Evolutionary conservation across 2,797 vertebrate genomes (phyloP), one percentile per base, ranked within the genome.

Genomic region (Phoebastria nigripes): DNA sequence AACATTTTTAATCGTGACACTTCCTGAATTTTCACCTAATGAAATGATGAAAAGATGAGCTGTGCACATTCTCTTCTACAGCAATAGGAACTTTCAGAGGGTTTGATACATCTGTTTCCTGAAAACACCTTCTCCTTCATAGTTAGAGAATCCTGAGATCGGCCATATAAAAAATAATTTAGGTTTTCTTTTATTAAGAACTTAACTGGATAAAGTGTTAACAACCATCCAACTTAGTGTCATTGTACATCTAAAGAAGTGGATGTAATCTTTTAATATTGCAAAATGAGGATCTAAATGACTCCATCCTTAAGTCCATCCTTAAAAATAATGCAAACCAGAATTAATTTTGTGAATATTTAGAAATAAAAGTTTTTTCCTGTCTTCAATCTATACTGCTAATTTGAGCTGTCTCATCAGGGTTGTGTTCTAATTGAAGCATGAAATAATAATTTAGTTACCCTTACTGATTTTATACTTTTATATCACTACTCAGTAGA

Each of bases 361-460:
- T 87, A 35, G 20, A 62, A 84, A 62, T 51, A 59, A 82, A 2
- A 44, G 3, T 3, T n/a, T 87, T 73, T 52, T 16, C 20, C 63
- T 80, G 9, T 55, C 87, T 93, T 94, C 72, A 88, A 24, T 54
- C 49, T 67, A 1, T 58, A 21, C 31, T 58, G n/a, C 81, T 92
- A 79, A 35, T 81, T 82, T 90, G 63, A 94, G 78, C 28, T 65
- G 6, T 81, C 37, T 91, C 26, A 7, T 87, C 49, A 52, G 73
- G 52, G 42, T 56, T 71, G 6, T 51, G 12, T 87, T 93, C 66
- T 92, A 88, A 83, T 19, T 70, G 33, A 88, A 90, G 70, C 31
- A 46, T 71, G n/a, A 97, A 84, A 51, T 85, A 56, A 66, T 90
- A 90, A 93, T 79, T 85, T 59, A 90, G 37, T 94, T 92, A 66